Evolutionary conservation across 2,888 invertebrate genomes (phyloP), one percentile per base, ranked within the genome.

Genomic region (Lathronympha strigana): DNA sequence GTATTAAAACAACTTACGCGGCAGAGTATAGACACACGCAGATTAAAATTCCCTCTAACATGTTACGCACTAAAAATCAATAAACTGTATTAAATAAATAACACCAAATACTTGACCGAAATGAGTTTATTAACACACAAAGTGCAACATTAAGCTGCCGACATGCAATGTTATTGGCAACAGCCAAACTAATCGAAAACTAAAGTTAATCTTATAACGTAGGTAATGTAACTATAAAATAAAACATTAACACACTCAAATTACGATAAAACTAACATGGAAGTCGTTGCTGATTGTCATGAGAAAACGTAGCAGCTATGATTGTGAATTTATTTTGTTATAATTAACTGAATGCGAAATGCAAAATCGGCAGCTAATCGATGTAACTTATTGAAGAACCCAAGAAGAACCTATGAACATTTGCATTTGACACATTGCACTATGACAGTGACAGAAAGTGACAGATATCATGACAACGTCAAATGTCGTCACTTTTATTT

Each of bases 1-100:
- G 60, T 61, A n/a, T 45, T 11, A 28, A 63, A 68, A 58, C 47
- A 67, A 86, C 89, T 88, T 82, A 89, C 89, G 73, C 81, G 69
- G 72, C 40, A 0, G 70, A 70, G 66, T 89, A 88, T 11, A 87
- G 66, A 71, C 80, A 82, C 72, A 85, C 76, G 71, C 81, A 80
- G 70, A 87, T 76, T 61, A 82, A 67, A 38, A 87, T 70, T 74
- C 85, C 84, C 68, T 82, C 76, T 71, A 82, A 67, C 84, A 84
- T 84, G 71, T 68, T 79, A 43, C 15, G 21, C 43, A 60, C 31
- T 66, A 51, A 28, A 45, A 33, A 55, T 23, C 23, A 13, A 66
- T 17, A 58, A 28, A 50, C 60, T 63, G 53, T 55, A 58, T 53
- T 54, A 62, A 67, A 67, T 51, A 61, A 67, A 67, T 51, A 61